Conservation (phyloP, 1,140 invertebrate species). For the Drosophila triauraria region DNA sequence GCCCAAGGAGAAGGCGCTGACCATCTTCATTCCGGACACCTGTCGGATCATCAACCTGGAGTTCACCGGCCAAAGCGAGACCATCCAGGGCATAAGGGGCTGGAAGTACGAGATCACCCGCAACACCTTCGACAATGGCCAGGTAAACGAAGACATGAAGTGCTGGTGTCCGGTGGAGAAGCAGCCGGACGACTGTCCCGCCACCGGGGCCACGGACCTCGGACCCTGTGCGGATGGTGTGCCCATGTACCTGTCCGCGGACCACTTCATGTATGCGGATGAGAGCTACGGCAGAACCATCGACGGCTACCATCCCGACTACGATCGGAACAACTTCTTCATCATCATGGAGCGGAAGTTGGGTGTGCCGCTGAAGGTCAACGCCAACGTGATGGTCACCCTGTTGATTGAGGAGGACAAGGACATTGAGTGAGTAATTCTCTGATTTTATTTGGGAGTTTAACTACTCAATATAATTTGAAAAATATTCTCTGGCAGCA, state of each 20-base stretch:
- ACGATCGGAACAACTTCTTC: constrained; percentile 89
- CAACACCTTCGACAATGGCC: constrained; percentile 89
- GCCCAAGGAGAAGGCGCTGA: constrained; percentile 86
- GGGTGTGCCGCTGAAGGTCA: constrained; percentile 89
- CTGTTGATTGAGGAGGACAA: constrained; percentile 87
- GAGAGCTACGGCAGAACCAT: constrained; percentile 88
- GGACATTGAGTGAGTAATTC: constrained; percentile 86
- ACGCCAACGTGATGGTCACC: constrained; percentile 90
- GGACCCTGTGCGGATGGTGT: constrained; percentile 89
- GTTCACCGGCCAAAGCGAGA: constrained; percentile 72
- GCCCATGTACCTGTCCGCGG: constrained; percentile 92
- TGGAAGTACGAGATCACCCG: constrained; percentile 87
- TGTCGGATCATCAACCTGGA: constrained; percentile 87
- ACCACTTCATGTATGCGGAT: constrained; percentile 94
- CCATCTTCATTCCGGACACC: constrained; percentile 89
- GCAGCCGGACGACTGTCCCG: constrained; percentile 85
- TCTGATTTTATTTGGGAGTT: neutral
- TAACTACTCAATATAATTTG: neutral
- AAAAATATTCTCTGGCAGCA: constrained; percentile 31
- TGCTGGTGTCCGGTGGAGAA: constrained; percentile 86
- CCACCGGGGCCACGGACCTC: constrained; percentile 88
- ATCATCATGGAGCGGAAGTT: constrained; percentile 90
- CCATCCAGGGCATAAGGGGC: constrained; percentile 86
- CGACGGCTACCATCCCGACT: constrained; percentile 89
- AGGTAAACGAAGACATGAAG: constrained; percentile 86